phyloP scores from a whole-genome alignment of 2,888 invertebrate genomes.

The Willowsia nigromaculata region DNA sequence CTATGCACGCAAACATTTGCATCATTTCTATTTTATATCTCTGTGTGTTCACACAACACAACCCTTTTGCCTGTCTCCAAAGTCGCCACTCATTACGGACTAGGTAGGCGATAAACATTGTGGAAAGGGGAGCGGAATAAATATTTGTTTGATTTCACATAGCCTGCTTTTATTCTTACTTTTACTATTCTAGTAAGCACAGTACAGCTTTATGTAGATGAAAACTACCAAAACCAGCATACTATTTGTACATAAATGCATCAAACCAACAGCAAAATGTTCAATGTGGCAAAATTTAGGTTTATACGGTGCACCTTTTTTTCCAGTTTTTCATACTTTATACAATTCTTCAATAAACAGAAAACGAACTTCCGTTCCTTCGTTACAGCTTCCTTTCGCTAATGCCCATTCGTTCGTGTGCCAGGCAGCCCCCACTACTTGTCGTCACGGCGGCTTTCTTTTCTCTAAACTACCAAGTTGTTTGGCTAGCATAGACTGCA shows the following conservation, averaged over 20 bases:
- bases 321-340: background rate
- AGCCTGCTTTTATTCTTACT: too few relatives aligned
- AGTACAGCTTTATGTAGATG: too few relatives aligned
- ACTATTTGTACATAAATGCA: too few relatives aligned
- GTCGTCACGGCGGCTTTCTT: background rate
- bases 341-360: background rate
- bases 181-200: too few relatives aligned
- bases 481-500: too few relatives aligned
- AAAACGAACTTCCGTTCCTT: background rate
- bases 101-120: background rate
- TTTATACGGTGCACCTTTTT: too few relatives aligned
- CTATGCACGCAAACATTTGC: background rate
- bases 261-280: background rate
- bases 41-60: background rate
- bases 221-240: too few relatives aligned
- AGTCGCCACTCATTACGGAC: slow-evolving; percentile 29
- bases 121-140: background rate
- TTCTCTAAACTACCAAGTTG: background rate
- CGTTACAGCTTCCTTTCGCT: slow-evolving; percentile 21
- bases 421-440: background rate
- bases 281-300: too few relatives aligned
- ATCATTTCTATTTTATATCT: background rate
- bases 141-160: background rate
- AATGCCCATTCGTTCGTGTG: background rate
- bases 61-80: background rate